Evolutionary conservation across 2,797 vertebrate species (phyloP), one percentile per base, ranked within the genome.

Genomic region (Anniella stebbinsi): DNA sequence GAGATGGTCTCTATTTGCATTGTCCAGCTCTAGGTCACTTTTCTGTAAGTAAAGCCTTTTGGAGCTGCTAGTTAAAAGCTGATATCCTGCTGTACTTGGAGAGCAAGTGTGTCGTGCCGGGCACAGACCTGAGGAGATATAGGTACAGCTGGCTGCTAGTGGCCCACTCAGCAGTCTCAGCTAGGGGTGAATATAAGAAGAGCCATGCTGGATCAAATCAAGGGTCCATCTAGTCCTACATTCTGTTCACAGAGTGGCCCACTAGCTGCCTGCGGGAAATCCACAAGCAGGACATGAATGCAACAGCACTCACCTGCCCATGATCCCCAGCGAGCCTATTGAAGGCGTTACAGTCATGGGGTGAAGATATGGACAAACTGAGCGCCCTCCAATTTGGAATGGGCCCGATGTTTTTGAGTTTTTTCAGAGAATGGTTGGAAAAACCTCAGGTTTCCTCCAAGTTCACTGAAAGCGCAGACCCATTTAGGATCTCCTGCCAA

Each of bases 1-100:
- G 85, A 66, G 38, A 73, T 38, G 48, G 89, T 54, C 75, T 13
- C 78, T 90, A 88, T 93, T 95, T 92, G 5, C 69, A 87, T 69
- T 66, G 51, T 72, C 60, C 36, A 87, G 0, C 12, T 81, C 69
- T 87, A 91, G 57, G 60, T 76, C 67, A 66, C 73, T 51, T 75
- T 54, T 89, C 21, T 54, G 2, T 84, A 48, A 89, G 41, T 54
- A 72, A 0, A 91, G 21, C 17, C 83, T 88, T 70, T 84, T 80
- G 60, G 80, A 92, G 85, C 3, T 4, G 2, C 15, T 93, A 7
- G 0, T 1, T 89, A 33, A 75, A 92, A 80, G 2, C 45, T 54
- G 21, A 89, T 63, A 36, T 86, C 13, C 66, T 41, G 21, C 48
- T 67, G 5, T 13, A 45, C 2, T n/a, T 86, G 66, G 82, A 69